Conservation (phyloP, 2,888 invertebrate genomes). For the Patella caerulea region DNA sequence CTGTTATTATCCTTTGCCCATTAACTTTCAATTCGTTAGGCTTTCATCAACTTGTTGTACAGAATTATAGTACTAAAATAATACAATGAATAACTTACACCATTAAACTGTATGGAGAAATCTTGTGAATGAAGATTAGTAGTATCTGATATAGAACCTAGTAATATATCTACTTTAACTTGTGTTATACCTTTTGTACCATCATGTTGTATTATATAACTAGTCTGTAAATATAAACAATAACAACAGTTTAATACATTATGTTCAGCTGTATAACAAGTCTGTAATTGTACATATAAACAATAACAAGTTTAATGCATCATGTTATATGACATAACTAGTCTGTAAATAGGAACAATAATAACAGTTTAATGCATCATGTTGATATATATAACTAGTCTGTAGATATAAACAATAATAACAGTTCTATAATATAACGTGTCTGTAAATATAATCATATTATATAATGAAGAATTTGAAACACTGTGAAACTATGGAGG, state of each 20-base stretch:
- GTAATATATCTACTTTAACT: conserved; percentile 67
- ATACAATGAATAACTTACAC: conserved; percentile 26
- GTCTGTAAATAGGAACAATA: no score
- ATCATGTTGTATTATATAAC: conserved; percentile 51
- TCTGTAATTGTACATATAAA: conserved; percentile 23
- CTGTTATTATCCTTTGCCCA: neutral
- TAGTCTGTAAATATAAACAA: conserved; percentile 20
- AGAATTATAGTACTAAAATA: no score
- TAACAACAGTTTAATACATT: neutral
- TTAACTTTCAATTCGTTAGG: neutral
- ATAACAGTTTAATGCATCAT: conserved; percentile 57
- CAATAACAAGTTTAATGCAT: neutral
- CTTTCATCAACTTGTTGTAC: neutral
- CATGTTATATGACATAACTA: no score
- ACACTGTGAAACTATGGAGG: no score
- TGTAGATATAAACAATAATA: no score
- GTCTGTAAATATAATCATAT: no score
- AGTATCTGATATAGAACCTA: conserved; percentile 62
- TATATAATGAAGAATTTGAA: no score
- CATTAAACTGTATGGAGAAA: conserved; percentile 30
- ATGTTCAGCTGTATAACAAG: conserved; percentile 19
- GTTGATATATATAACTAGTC: neutral
- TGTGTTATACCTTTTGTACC: conserved; percentile 73
- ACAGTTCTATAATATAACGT: no score
- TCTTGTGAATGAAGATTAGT: conserved; percentile 30